phyloP scores from a whole-genome alignment of 2,113 vertebrate species.

The Chloropsis hardwickii region DNA sequence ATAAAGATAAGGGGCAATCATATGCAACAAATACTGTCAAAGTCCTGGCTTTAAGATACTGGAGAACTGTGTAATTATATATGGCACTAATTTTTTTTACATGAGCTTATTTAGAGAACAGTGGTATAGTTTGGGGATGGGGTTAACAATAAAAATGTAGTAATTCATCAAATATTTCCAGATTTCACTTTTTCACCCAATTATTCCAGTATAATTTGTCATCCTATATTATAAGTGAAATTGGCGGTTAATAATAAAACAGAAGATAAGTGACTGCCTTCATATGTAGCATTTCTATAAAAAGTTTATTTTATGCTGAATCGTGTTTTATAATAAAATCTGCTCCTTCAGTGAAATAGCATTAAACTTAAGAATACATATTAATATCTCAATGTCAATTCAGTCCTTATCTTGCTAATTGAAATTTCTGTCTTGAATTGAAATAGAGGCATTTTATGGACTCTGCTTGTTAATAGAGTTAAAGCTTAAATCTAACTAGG shows the following conservation, averaged over 20 bases:
- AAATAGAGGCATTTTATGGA: conserved; percentile 3
- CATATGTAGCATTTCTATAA: not conserved
- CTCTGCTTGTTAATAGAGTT: not conserved
- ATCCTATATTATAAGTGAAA: not conserved
- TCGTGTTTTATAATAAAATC: not conserved
- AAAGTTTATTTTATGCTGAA: not conserved
- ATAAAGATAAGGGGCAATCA: not conserved
- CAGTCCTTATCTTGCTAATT: conserved; percentile 6
- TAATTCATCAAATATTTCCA: not conserved
- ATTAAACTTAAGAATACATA: not conserved
- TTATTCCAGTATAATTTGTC: not conserved
- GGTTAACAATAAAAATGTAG: not conserved
- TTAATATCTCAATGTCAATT: conserved; percentile 20
- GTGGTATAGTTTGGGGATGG: not conserved
- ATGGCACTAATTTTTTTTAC: not conserved
- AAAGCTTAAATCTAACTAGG: not conserved
- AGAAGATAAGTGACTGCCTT: not conserved
- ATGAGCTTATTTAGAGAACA: not conserved
- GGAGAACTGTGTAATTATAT: not conserved
- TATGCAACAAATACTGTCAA: not conserved
- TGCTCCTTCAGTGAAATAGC: not conserved
- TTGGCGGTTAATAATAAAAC: not conserved
- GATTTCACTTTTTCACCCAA: not conserved
- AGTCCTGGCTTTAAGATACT: not conserved
- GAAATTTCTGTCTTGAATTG: conserved; percentile 6